Evolutionary conservation across 2,113 vertebrate genomes (phyloP), one percentile per base, ranked within the genome.

Genomic region (Tragelaphus imberbis): DNA sequence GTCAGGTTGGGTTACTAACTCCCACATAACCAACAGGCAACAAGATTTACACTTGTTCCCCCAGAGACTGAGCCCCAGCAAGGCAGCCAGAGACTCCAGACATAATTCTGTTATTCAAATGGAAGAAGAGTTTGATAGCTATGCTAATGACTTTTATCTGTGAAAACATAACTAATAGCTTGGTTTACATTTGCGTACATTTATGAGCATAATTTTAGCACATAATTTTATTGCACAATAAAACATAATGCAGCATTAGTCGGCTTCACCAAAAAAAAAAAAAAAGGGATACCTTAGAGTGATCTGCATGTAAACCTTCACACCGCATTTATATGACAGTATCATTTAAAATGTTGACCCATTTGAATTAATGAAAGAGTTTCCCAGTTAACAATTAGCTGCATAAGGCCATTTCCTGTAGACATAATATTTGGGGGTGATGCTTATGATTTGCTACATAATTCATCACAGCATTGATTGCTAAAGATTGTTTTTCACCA

Each of bases 71-170:
- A 95, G 97, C 97, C 98, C 98, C 97, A 90, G 97, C 98, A 98
- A 99, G 98, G 96, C 98, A 91, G 98, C 97, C 97, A 98, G 98
- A 98, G 98, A 99, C 98, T 99, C 98, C 96, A 98, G 98, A 98
- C 98, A 98, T 99, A 99, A 99, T 99, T 99, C 99, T 99, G 99
- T 99, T 99, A 99, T 99, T 99, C 99, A 99, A 98, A 99, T 99
- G 98, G 98, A 98, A 99, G 97, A 98, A 98, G 99, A 99, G 98
- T 99, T 99, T 99, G 99, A 99, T 99, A 98, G 99, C 98, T 99
- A 99, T 99, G 99, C 99, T 99, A 99, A 99, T 99, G 98, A 99
- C 99, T 99, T 99, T 99, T 99, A 99, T 99, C 99, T 99, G 98
- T 98, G 98, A 99, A 99, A 99, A 99, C 99, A 99, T 99, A 99